Percentiles rank a stretch among this genome's conserved stretches.
Conservation (phyloP, 2,797 vertebrate species). For the Sitta carolinensis region DNA sequence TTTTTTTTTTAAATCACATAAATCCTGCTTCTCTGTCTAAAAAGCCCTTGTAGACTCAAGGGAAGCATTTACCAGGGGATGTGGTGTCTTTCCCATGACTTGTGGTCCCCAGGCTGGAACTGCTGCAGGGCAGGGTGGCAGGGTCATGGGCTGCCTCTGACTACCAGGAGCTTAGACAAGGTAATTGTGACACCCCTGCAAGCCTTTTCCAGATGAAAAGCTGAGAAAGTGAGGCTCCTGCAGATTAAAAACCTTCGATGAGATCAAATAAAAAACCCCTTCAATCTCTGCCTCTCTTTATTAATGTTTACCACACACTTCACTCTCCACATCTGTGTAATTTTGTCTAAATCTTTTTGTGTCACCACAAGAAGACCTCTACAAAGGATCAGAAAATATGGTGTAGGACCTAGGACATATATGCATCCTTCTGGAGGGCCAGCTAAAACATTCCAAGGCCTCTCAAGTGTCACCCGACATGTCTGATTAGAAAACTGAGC, state of each 20-base stretch:
- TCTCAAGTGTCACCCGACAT: not conserved
- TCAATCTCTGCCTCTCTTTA: not conserved
- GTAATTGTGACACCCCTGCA: not conserved
- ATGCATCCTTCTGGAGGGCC: not conserved
- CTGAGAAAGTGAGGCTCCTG: not conserved
- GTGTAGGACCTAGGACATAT: not conserved
- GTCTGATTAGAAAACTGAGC: not conserved
- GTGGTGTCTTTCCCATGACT: not conserved
- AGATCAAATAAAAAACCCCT: not conserved
- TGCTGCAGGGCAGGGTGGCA: not conserved
- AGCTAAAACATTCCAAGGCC: not conserved
- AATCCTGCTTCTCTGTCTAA: not conserved
- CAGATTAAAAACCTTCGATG: not conserved
- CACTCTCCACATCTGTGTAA: not conserved
- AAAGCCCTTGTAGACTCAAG: not conserved
- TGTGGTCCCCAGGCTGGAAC: not conserved
- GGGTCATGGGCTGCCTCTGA: not conserved
- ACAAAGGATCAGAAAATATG: not conserved
- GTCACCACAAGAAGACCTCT: not conserved
- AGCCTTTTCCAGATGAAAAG: not conserved
- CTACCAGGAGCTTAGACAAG: not conserved
- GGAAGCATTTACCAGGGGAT: not conserved
- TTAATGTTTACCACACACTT: not conserved
- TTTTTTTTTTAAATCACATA: not conserved
- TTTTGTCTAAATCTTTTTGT: not conserved